These are phyloP conservation scores for Eupeodes luniger DNA, from an alignment of 2,888 invertebrate genomes.

Conservation along the genomic window DNA sequence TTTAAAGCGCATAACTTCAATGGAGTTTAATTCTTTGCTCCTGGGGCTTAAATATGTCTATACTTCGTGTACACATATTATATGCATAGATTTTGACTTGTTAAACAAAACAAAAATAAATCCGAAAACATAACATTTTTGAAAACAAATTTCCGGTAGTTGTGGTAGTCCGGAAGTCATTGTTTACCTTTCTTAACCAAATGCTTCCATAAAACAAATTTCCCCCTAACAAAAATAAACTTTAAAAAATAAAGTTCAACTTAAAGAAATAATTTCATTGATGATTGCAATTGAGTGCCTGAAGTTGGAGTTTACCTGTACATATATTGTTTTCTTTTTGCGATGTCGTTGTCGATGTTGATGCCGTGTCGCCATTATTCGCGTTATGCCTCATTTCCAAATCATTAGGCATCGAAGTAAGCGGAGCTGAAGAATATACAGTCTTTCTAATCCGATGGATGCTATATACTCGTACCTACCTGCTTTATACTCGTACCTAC, in stretches of 20 bases:
- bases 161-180: not conserved
- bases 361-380: conserved; percentile 43
- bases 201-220: conserved; percentile 8
- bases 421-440: conserved; percentile 51
- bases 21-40: too few species aligned
- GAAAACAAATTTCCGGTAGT: not conserved
- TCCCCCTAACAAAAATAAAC: not conserved
- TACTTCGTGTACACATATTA: not conserved
- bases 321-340: conserved; percentile 8
- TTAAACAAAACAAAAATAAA: not conserved
- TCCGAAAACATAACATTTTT: not conserved
- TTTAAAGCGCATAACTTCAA: too few species aligned
- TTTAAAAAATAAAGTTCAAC: not conserved
- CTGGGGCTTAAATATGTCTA: too few species aligned
- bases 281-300: conserved; percentile 57
- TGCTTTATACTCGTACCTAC: not conserved
- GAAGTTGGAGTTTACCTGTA: not conserved
- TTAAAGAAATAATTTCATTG: conserved; percentile 52
- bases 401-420: conserved; percentile 66
- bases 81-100: not conserved
- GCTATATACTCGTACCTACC: not conserved
- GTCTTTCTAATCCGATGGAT: conserved; percentile 47
- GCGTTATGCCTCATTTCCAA: conserved; percentile 68
- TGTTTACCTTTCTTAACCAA: not conserved
- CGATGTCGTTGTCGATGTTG: not conserved